Base-by-base conservation (phyloP, 2,797 vertebrate genomes). In the Kryptolebias ocellatus region DNA sequence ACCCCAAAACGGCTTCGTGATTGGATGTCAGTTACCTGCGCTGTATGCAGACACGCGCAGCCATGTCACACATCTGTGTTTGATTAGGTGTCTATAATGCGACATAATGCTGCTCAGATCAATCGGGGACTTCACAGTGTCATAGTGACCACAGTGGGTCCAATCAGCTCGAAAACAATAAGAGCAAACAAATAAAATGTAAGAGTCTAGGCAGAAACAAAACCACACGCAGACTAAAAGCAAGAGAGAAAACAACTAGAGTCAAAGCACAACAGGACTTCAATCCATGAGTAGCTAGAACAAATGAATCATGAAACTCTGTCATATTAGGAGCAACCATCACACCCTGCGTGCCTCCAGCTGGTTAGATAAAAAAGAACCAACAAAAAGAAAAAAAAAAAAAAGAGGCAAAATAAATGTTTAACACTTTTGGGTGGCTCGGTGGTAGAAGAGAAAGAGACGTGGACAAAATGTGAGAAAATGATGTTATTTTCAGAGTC, bases 361-460 rank as follows among this genome's bases (percentile, higher is more conserved):
- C 68, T 61, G 56, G 47, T 73, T 58, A 67, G 57, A 47, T 44
- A 75, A 57, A 66, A 53, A 65, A 49, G 59, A 72, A 80, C 71
- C 70, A 66, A 64, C 37, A 29, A 44, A 67, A 44, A 60, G 28
- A 73, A 0, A 29, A 29, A 53, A 59, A 74, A 80, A 58, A 65
- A 74, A 84, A 24, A 60, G 28, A 73, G 0, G 34, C 34, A 53
- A 59, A 74, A 80, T 60, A 65, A 74, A 84, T 84, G 54, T 80
- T 85, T 76, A 61, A 82, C 74, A 56, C 51, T 55, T 37, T 50
- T 51, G 0, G 20, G 14, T 20, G 71, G 58, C 44, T 71, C 7
- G 6, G 17, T 24, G 53, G 56, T 0, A 51, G 63, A 60, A 53
- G 1, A 2, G 64, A 39, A 51, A 60, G 18, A 45, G 3, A 61